Percentiles rank a stretch among this genome's conserved stretches.
Evolutionary conservation across 1,140 invertebrate species (phyloP).

Genomic region (Homarus americanus): DNA sequence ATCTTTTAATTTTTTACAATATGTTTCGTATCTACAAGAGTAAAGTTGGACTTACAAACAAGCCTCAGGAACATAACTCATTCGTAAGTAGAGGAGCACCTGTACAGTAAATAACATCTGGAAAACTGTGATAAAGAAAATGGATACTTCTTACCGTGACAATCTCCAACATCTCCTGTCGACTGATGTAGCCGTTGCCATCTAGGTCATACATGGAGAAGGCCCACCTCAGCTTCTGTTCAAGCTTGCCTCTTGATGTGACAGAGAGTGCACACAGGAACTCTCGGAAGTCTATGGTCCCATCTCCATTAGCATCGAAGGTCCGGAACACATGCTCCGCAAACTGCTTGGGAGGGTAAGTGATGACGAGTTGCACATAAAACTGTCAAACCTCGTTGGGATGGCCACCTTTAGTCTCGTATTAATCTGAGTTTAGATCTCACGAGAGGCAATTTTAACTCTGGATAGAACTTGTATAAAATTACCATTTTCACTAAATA

Average conservation of each 20-base stretch:
- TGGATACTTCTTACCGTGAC: slow-evolving; percentile 86
- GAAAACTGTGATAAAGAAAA: neutral
- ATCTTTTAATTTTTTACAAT: too few relatives aligned
- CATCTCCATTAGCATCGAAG: slow-evolving; percentile 98
- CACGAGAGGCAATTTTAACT: neutral
- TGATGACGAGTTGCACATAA: slow-evolving; percentile 70
- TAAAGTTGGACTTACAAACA: too few relatives aligned
- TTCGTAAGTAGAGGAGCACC: too few relatives aligned
- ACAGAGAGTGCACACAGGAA: slow-evolving; percentile 97
- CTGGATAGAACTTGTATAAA: neutral
- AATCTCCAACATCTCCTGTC: slow-evolving; percentile 97
- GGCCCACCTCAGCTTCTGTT: slow-evolving; percentile 98
- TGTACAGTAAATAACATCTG: too few relatives aligned
- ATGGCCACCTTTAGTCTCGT: slow-evolving; percentile 9
- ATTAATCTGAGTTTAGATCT: neutral
- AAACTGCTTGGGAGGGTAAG: slow-evolving; percentile 83
- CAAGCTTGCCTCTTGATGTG: slow-evolving; percentile 96
- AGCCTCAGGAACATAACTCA: too few relatives aligned
- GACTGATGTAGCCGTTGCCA: slow-evolving; percentile 95
- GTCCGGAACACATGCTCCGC: slow-evolving; percentile 99
- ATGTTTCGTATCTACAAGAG: too few relatives aligned
- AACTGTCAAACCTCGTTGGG: slow-evolving; percentile 68
- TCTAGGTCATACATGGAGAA: slow-evolving; percentile 98
- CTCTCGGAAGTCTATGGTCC: slow-evolving; percentile 97
- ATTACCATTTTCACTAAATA: slow-evolving; percentile 8